Evolutionary conservation across 2,797 vertebrate genomes (phyloP).

Genomic region (Lithobates pipiens): DNA sequence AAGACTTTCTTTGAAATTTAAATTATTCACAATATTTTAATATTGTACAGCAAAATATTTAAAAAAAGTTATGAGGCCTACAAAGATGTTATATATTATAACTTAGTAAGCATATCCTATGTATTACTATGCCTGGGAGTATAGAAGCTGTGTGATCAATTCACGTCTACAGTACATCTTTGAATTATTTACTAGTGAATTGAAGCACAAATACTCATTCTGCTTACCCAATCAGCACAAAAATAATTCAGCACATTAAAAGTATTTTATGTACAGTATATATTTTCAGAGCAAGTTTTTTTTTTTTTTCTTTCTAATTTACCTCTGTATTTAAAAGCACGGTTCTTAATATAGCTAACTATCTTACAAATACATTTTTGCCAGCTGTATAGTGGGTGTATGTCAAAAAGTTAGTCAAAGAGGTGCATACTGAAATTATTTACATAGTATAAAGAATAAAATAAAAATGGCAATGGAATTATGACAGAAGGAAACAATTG

Average conservation of each 20-base stretch:
- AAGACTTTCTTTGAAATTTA: neutral
- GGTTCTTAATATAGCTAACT: neutral
- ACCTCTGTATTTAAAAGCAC: neutral
- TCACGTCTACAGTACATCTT: neutral
- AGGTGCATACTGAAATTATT: neutral
- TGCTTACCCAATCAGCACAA: constrained; percentile 27
- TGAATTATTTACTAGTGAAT: constrained; percentile 25
- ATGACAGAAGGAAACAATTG: neutral
- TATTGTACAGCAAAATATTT: neutral
- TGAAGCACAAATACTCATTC: constrained; percentile 8
- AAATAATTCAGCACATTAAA: constrained; percentile 6
- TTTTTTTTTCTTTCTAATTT: too few species aligned
- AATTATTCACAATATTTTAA: neutral
- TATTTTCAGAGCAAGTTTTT: too few species aligned
- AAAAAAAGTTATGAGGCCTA: neutral
- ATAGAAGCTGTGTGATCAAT: constrained; percentile 28
- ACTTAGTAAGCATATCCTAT: constrained; percentile 34
- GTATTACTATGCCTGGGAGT: constrained; percentile 11
- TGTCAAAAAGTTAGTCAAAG: constrained; percentile 40
- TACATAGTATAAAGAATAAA: neutral
- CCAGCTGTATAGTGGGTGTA: neutral
- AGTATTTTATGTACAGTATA: too few species aligned
- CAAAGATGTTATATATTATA: neutral
- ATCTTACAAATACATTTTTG: neutral
- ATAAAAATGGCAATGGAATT: neutral